These are phyloP conservation scores for Meloe dianella DNA, from an alignment of 2,888 invertebrate genomes.

Conservation along the genomic window DNA sequence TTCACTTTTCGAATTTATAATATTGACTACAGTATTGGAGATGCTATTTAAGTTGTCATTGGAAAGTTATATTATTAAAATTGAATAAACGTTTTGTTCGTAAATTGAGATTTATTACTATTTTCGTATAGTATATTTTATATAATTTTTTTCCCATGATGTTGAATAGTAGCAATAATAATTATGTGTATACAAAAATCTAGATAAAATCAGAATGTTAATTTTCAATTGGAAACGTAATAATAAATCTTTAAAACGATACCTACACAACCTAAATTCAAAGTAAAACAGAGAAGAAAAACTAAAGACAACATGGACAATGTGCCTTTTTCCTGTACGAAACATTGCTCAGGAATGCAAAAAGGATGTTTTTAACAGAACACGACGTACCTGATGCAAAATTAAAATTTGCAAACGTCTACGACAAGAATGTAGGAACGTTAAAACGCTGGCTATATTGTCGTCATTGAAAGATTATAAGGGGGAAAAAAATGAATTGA, in stretches of 20 bases:
- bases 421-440: too few species aligned
- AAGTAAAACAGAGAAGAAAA: not conserved
- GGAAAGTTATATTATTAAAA: not conserved
- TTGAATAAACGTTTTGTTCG: not conserved
- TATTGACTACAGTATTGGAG: not conserved
- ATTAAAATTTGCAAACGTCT: too few species aligned
- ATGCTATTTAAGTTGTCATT: not conserved
- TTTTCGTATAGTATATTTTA: not conserved
- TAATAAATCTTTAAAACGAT: too few species aligned
- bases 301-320: not conserved
- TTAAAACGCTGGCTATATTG: too few species aligned
- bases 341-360: too few species aligned
- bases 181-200: not conserved
- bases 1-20: not conserved
- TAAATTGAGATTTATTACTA: constrained; percentile 3
- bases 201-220: not conserved
- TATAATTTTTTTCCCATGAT: not conserved
- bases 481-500: too few species aligned
- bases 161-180: not conserved
- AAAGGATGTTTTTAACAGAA: too few species aligned
- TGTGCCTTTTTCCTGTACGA: too few species aligned
- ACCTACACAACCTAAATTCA: too few species aligned
- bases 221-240: too few species aligned
- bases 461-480: too few species aligned
- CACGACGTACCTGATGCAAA: too few species aligned